These are phyloP conservation scores for Eretmocerus hayati DNA, from an alignment of 2,888 invertebrate genomes.

Conservation along the genomic window DNA sequence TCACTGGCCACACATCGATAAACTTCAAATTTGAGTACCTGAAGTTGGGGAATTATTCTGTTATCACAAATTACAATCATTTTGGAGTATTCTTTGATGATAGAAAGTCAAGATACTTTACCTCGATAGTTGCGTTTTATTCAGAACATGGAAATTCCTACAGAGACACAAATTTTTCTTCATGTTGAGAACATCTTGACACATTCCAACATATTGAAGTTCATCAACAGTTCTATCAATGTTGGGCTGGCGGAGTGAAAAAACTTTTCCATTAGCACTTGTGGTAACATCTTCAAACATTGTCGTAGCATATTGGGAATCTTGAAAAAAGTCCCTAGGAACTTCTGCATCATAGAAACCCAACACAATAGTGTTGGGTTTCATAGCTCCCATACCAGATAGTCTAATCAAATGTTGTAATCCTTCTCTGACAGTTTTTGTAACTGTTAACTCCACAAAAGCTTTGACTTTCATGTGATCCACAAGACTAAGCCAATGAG, in stretches of 20 bases:
- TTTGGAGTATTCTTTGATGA: background rate
- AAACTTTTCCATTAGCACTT: conserved; percentile 45
- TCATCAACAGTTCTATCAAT: conserved; percentile 48
- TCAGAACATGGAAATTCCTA: conserved; percentile 79
- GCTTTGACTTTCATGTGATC: conserved; percentile 94
- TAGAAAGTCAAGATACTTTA: no score
- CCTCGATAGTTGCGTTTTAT: conserved; percentile 70
- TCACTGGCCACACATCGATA: conserved; percentile 98
- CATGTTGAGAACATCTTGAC: conserved; percentile 83
- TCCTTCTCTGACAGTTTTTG: conserved; percentile 78
- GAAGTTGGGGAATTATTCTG: no score
- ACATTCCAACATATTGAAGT: conserved; percentile 74
- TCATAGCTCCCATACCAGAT: conserved; percentile 97
- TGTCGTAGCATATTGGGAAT: conserved; percentile 42
- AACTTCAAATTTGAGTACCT: conserved; percentile 57
- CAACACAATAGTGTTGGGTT: conserved; percentile 93
- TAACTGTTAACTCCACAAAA: conserved; percentile 89
- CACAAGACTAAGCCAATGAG: conserved; percentile 87
- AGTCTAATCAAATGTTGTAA: conserved; percentile 85
- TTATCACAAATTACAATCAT: conserved; percentile 3
- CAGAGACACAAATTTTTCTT: conserved; percentile 93
- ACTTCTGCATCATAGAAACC: conserved; percentile 81
- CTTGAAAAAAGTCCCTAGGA: conserved; percentile 72
- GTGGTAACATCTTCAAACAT: conserved; percentile 50
- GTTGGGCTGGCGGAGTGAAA: conserved; percentile 51